Percentiles rank a stretch among this genome's conserved stretches.
These are phyloP conservation scores for Cepaea hortensis DNA, from an alignment of 2,888 invertebrate species.

Conservation along the genomic window DNA sequence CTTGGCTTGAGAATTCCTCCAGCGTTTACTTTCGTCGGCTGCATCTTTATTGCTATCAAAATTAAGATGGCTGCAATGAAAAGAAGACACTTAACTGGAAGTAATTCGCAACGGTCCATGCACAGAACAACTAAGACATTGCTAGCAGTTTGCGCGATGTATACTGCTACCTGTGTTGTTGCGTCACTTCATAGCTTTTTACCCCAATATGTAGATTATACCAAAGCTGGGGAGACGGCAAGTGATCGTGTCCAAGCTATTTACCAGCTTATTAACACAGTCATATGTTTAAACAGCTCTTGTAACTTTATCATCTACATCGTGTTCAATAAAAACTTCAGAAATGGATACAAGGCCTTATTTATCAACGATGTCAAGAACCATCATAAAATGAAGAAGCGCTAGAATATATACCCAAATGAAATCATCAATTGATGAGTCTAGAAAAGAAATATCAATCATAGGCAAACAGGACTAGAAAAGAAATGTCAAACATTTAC, in stretches of 20 bases:
- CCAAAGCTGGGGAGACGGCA: neutral
- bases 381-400: neutral
- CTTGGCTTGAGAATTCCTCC: slow-evolving; percentile 21
- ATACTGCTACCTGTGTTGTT: slow-evolving; percentile 5
- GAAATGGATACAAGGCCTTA: slow-evolving; percentile 19
- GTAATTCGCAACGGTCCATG: neutral
- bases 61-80: slow-evolving; percentile 2
- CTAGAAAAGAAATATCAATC: too few relatives aligned
- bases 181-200: slow-evolving; percentile 5
- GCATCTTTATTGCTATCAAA: slow-evolving; percentile 22
- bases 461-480: too few relatives aligned
- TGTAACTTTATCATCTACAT: slow-evolving; percentile 40
- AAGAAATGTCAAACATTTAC: too few relatives aligned
- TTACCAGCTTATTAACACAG: slow-evolving; percentile 23
- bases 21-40: slow-evolving; percentile 15
- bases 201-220: slow-evolving; percentile 2
- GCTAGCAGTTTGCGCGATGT: slow-evolving; percentile 28
- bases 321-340: slow-evolving; percentile 17
- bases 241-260: neutral
- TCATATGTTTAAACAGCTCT: slow-evolving; percentile 26
- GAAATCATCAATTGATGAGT: too few relatives aligned
- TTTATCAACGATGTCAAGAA: neutral
- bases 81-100: neutral
- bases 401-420: too few relatives aligned
- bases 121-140: slow-evolving; percentile 29